These are phyloP conservation scores for Pantherophis guttatus DNA, from an alignment of 2,113 vertebrate genomes.

Conservation along the genomic window DNA sequence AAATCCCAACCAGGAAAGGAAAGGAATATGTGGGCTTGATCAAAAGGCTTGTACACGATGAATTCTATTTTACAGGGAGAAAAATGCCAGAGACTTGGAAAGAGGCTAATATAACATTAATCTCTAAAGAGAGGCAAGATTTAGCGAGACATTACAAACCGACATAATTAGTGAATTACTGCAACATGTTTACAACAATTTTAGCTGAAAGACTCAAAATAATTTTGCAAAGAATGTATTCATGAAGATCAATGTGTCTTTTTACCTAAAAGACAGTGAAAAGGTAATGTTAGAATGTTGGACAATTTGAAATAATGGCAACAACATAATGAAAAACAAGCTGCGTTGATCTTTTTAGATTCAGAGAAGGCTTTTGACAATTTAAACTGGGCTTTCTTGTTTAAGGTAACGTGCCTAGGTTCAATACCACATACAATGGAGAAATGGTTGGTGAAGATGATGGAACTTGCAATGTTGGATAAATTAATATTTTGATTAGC, in stretches of 20 bases:
- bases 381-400: background rate
- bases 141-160: background rate
- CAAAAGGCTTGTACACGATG: background rate
- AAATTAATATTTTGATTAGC: background rate
- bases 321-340: background rate
- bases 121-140: background rate
- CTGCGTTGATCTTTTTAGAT: background rate
- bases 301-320: background rate
- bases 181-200: background rate
- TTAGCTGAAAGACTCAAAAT: background rate
- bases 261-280: background rate
- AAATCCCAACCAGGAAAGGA: slow-evolving; percentile 38
- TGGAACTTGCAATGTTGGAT: background rate
- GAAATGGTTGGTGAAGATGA: background rate
- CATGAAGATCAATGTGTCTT: background rate
- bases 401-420: background rate
- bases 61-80: background rate
- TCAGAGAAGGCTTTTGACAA: background rate
- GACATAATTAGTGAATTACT: background rate
- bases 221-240: background rate
- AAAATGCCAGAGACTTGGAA: background rate
- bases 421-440: background rate
- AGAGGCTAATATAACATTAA: background rate
- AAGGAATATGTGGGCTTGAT: slow-evolving; percentile 43
- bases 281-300: background rate